Conservation (phyloP, 2,888 invertebrate genomes). For the Mesoligia furuncula region DNA sequence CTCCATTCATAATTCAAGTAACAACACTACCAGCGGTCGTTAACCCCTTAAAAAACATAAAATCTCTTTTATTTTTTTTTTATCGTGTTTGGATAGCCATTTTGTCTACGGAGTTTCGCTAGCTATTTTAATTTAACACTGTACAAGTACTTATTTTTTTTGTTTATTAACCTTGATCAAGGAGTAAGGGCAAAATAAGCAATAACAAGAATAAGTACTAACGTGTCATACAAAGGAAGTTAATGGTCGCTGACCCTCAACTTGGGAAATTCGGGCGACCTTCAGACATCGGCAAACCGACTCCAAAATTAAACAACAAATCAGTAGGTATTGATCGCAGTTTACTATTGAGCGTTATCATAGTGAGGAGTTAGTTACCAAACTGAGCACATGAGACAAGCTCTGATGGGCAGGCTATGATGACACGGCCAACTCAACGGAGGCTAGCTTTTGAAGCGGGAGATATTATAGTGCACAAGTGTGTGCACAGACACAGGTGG, state of each 20-base stretch:
- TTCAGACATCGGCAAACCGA: neutral
- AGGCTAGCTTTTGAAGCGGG: too few species aligned
- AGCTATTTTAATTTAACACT: neutral
- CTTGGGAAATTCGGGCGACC: constrained; percentile 3
- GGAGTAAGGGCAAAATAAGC: constrained; percentile 13
- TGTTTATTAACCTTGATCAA: constrained; percentile 22
- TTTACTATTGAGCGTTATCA: too few species aligned
- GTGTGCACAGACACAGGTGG: too few species aligned
- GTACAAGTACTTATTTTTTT: neutral
- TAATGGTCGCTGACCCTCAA: constrained; percentile 6
- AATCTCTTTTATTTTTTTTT: neutral
- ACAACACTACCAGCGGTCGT: neutral
- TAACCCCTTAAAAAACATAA: neutral
- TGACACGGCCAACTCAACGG: too few species aligned
- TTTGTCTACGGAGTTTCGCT: neutral
- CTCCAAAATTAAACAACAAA: neutral
- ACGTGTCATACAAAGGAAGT: constrained; percentile 27
- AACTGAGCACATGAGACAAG: too few species aligned
- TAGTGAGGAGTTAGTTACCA: too few species aligned
- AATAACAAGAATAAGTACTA: neutral
- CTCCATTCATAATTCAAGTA: neutral
- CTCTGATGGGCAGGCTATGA: too few species aligned
- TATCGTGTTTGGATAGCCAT: too few species aligned
- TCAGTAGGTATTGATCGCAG: too few species aligned
- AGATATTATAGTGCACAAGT: too few species aligned